Percentiles rank a stretch among this genome's conserved stretches.
Conservation (phyloP, 2,113 vertebrate genomes). For the Sciurus niger region DNA sequence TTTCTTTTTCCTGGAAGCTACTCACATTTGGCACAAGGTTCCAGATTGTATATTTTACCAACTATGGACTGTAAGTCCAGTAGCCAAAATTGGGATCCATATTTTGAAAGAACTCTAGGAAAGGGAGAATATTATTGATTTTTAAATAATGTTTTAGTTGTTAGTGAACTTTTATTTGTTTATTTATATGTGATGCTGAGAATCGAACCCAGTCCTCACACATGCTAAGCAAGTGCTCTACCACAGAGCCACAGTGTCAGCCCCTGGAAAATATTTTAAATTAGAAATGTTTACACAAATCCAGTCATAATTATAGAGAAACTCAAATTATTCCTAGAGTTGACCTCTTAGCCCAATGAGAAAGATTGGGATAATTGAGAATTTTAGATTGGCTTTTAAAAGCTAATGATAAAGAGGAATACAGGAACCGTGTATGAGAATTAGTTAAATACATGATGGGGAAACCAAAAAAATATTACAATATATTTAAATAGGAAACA, state of each 20-base stretch:
- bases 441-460: neutral
- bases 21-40: neutral
- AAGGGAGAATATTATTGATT: neutral
- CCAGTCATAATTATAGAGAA: neutral
- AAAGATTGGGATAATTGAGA: constrained; percentile 28
- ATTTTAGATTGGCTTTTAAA: constrained; percentile 31
- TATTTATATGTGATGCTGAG: too few species aligned
- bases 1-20: neutral
- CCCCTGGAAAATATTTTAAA: neutral
- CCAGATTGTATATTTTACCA: neutral
- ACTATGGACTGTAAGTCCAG: neutral
- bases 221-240: too few species aligned
- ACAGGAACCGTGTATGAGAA: neutral
- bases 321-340: neutral
- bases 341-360: neutral
- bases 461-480: neutral
- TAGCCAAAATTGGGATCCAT: neutral
- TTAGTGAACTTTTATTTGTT: too few species aligned
- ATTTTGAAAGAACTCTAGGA: neutral
- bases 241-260: too few species aligned
- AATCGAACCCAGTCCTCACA: too few species aligned
- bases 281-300: constrained; percentile 33
- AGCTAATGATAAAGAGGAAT: constrained; percentile 45
- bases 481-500: constrained; percentile 1
- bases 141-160: too few species aligned